phyloP scores from a whole-genome alignment of 2,888 invertebrate species.

The Coelopa pilipes region DNA sequence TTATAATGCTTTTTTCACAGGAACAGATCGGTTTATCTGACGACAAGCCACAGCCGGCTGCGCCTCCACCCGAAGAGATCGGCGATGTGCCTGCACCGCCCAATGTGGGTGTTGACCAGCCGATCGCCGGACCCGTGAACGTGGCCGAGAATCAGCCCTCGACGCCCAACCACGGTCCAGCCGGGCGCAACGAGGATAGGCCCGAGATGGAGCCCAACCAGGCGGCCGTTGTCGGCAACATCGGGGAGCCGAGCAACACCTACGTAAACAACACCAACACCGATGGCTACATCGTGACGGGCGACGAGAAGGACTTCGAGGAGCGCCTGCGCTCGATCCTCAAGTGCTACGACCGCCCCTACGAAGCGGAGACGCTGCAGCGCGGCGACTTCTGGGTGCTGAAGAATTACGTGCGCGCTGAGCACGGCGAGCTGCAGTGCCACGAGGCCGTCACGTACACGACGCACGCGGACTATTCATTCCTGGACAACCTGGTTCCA shows the following conservation, averaged over 20 bases:
- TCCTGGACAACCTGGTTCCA: constrained; percentile 88
- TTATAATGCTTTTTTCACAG: constrained; percentile 39
- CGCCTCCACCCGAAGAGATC: constrained; percentile 47
- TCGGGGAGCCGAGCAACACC: constrained; percentile 39
- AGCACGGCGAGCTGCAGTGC: constrained; percentile 76
- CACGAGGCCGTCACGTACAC: constrained; percentile 91
- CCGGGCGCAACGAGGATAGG: constrained; percentile 25
- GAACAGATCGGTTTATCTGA: constrained; percentile 49
- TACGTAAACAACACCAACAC: constrained; percentile 48
- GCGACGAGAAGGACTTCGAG: constrained; percentile 65
- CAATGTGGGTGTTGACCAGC: background rate
- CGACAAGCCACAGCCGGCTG: constrained; percentile 50
- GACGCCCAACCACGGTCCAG: background rate
- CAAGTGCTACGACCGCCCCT: constrained; percentile 74
- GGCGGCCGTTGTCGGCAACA: constrained; percentile 55
- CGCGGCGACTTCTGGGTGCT: constrained; percentile 89
- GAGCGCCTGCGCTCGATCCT: constrained; percentile 66
- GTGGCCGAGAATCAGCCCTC: constrained; percentile 1
- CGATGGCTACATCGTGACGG: constrained; percentile 61
- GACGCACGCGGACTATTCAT: constrained; percentile 91
- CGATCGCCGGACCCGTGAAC: background rate
- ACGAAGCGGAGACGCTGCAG: constrained; percentile 73
- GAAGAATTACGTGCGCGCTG: constrained; percentile 84
- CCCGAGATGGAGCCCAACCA: constrained; percentile 46
- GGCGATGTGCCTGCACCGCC: constrained; percentile 34